Conservation (phyloP, 1,140 invertebrate species). For the Triops longicaudatus region DNA sequence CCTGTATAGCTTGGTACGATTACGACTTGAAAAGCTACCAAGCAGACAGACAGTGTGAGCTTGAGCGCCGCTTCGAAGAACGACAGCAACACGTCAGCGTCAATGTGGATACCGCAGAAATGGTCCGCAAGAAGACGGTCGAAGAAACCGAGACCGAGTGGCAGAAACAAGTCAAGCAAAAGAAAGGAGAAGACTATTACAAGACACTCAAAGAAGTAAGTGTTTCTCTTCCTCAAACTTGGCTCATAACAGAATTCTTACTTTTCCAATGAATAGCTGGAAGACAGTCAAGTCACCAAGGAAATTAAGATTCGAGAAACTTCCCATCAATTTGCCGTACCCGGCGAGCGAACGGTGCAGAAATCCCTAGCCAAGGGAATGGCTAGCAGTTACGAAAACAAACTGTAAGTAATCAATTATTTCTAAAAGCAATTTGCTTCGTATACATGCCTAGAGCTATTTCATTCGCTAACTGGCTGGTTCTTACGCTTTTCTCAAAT, state of each 20-base stretch:
- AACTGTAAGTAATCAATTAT: slow-evolving; percentile 48
- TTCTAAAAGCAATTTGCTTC: not conserved
- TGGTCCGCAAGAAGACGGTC: slow-evolving; percentile 49
- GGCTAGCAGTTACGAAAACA: slow-evolving; percentile 73
- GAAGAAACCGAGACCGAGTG: slow-evolving; percentile 71
- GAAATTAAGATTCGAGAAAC: slow-evolving; percentile 65
- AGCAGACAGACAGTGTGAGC: slow-evolving; percentile 68
- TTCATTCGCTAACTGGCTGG: not conserved
- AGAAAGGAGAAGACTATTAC: slow-evolving; percentile 74
- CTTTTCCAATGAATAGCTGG: slow-evolving; percentile 44
- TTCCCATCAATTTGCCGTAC: slow-evolving; percentile 71
- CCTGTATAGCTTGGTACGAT: slow-evolving; percentile 79
- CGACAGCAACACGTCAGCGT: not conserved
- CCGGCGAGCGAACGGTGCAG: slow-evolving; percentile 66
- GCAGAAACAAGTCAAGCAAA: slow-evolving; percentile 69
- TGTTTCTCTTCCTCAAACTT: not conserved
- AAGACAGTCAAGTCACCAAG: slow-evolving; percentile 73
- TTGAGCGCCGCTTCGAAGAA: slow-evolving; percentile 45
- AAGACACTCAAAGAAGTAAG: slow-evolving; percentile 60
- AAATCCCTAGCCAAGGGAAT: slow-evolving; percentile 72
- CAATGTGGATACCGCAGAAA: slow-evolving; percentile 20
- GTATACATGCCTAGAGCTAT: not conserved
- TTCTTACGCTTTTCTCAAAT: not conserved
- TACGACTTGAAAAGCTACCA: slow-evolving; percentile 73
- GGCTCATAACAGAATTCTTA: slow-evolving; percentile 8